A percentile compares a stretch with the other conserved stretches of the same genome.
Evolutionary conservation across 1,140 invertebrate genomes (phyloP).

Genomic region (Teleopsis dalmanni): DNA sequence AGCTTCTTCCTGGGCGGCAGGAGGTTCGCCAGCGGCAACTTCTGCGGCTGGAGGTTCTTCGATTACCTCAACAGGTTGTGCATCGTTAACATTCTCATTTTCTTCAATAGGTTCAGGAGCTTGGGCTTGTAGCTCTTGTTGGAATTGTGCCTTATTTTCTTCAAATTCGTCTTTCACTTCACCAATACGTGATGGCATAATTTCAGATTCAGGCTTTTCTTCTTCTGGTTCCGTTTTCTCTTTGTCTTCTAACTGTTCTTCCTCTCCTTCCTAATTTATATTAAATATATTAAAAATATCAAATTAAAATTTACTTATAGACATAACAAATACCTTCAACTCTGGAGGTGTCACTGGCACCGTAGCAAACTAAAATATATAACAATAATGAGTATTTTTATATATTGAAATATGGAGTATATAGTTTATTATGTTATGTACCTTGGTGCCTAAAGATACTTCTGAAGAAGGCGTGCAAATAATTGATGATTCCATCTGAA

Average conservation of each 20-base stretch:
- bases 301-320: not conserved
- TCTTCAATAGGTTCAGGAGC: not conserved
- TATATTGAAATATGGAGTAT: no score
- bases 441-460: no score
- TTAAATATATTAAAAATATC: not conserved
- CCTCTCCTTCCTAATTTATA: not conserved
- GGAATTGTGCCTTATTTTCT: not conserved
- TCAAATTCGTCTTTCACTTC: no score
- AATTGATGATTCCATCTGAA: no score
- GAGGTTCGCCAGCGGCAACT: not conserved
- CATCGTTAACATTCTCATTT: not conserved
- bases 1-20: constrained; percentile 1
- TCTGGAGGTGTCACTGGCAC: not conserved
- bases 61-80: not conserved
- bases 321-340: no score
- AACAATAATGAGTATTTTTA: no score
- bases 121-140: not conserved
- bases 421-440: no score
- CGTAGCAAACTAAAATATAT: no score
- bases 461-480: no score
- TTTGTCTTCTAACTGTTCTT: not conserved
- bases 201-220: no score
- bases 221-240: not conserved
- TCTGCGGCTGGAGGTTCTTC: not conserved
- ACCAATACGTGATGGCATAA: no score